Base-by-base conservation (phyloP, 2,888 invertebrate species). In the Allygus modestus region DNA sequence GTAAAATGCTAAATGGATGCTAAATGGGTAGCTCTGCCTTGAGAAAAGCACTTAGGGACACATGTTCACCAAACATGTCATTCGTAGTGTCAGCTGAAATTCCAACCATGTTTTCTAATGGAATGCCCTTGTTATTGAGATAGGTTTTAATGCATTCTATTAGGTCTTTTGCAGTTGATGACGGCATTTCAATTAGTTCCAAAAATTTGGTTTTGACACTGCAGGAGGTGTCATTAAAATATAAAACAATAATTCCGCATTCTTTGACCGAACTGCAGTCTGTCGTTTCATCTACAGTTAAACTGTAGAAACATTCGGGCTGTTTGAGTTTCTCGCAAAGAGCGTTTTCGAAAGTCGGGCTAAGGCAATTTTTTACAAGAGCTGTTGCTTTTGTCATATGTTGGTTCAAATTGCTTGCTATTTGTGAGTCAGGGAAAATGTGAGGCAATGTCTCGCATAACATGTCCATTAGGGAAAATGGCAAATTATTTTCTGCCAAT, bases 1-100 rank as follows among this genome's bases (percentile, higher is more conserved):
- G 26, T 4, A n/a, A 15, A 37, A 31, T 31, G 46, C 75, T n/a
- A n/a, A n/a, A n/a, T n/a, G n/a, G n/a, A n/a, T n/a, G n/a, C n/a
- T n/a, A n/a, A n/a, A n/a, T 28, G 17, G 73, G 73, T 7, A 31
- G 7, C 17, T 73, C 37, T 43, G 5, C 9, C 37, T 33, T 31
- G 1, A 31, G 9, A 7, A 58, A 15, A 26, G 81, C n/a, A 28
- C 17, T 17, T 46, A 46, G 7, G 46, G 46, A 46, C 1, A 15
- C 1, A 15, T 15, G 9, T 26, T 46, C 17, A 11, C 43, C 41
- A 46, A 46, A 46, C 79, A 79, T 79, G 20, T 51, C 79, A 79
- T 79, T 79, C 23, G 79, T 79, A 0, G 79, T 79, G 15, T 79
- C 79, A 33, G 46, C 17, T 11, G 79, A 79, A 79, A 79, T 51